These are phyloP conservation scores for Aphrophora alni DNA, from an alignment of 2,888 invertebrate genomes.

Conservation along the genomic window DNA sequence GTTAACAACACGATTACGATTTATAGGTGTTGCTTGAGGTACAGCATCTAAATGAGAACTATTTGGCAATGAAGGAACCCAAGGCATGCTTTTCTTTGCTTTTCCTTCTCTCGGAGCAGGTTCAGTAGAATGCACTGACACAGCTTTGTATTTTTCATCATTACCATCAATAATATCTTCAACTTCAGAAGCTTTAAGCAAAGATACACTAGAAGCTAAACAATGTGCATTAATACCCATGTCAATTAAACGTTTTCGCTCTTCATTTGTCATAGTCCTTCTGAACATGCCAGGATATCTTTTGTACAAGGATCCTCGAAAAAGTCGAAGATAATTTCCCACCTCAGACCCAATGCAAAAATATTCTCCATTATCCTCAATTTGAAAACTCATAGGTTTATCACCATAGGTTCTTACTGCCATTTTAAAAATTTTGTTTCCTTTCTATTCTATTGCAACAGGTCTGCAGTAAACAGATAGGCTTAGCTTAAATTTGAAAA, in stretches of 20 bases:
- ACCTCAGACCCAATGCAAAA: slow-evolving; percentile 99
- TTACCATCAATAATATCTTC: slow-evolving; percentile 98
- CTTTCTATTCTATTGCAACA: too few relatives aligned
- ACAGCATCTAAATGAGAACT: slow-evolving; percentile 99
- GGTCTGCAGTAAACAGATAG: neutral
- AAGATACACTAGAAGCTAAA: slow-evolving; percentile 96
- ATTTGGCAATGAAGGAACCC: slow-evolving; percentile 96
- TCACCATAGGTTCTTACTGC: slow-evolving; percentile 93
- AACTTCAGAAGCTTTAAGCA: slow-evolving; percentile 91
- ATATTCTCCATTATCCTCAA: slow-evolving; percentile 96
- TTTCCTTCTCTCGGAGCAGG: slow-evolving; percentile 84
- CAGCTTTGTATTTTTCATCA: slow-evolving; percentile 97
- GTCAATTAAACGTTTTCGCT: slow-evolving; percentile 90
- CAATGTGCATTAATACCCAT: slow-evolving; percentile 87
- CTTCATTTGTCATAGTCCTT: slow-evolving; percentile 92
- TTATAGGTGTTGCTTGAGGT: slow-evolving; percentile 98
- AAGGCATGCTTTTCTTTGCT: slow-evolving; percentile 84
- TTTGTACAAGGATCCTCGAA: slow-evolving; percentile 97
- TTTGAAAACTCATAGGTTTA: slow-evolving; percentile 95
- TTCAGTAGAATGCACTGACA: slow-evolving; percentile 89
- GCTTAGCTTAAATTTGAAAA: neutral
- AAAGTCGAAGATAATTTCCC: slow-evolving; percentile 95
- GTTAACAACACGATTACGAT: slow-evolving; percentile 89
- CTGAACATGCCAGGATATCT: slow-evolving; percentile 98
- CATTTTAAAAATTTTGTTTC: slow-evolving; percentile 60